These are phyloP conservation scores for Chloroclystis v-ata DNA, from an alignment of 2,888 invertebrate genomes.

Conservation along the genomic window DNA sequence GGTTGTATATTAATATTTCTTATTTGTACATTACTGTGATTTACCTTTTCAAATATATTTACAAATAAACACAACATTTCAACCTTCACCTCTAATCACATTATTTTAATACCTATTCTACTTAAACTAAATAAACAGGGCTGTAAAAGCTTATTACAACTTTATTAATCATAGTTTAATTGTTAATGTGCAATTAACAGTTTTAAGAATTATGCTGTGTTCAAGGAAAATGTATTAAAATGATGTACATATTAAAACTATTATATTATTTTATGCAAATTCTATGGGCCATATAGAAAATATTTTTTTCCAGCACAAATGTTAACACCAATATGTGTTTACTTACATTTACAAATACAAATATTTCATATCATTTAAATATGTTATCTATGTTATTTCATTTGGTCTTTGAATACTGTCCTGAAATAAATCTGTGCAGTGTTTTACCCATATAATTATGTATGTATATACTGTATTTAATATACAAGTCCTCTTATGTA, in stretches of 20 bases:
- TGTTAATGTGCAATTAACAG: constrained; percentile 17
- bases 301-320: neutral
- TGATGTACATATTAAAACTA: neutral
- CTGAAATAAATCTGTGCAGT: constrained; percentile 45
- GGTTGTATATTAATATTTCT: constrained; percentile 56
- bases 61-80: constrained; percentile 66
- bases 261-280: constrained; percentile 4
- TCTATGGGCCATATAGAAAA: constrained; percentile 2
- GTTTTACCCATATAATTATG: constrained; percentile 21
- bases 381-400: constrained; percentile 53
- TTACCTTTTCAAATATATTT: constrained; percentile 55
- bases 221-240: constrained; percentile 6
- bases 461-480: neutral
- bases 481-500: neutral
- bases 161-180: constrained; percentile 37
- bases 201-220: neutral
- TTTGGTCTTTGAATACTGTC: constrained; percentile 74
- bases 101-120: constrained; percentile 42
- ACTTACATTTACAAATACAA: too few relatives aligned
- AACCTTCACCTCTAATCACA: constrained; percentile 62
- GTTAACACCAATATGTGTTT: too few relatives aligned
- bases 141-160: constrained; percentile 53
- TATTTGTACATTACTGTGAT: constrained; percentile 73
- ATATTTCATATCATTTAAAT: neutral
- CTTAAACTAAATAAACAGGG: constrained; percentile 53